Evolutionary conservation across 2,113 vertebrate genomes (phyloP), one percentile per base, ranked within the genome.

Genomic region (Xenus cinereus): DNA sequence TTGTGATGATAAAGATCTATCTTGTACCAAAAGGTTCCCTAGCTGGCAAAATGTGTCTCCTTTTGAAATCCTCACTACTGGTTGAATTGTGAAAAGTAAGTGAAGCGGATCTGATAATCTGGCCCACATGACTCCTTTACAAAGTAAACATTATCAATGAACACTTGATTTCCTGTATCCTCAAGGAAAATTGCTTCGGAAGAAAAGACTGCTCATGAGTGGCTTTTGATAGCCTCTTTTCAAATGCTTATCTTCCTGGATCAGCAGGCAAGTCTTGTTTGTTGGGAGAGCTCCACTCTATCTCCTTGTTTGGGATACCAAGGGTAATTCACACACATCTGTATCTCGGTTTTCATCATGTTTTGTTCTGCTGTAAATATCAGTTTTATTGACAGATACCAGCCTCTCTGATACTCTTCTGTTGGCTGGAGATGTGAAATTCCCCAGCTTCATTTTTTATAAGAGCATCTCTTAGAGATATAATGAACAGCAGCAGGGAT

Each of bases 91-190:
- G 68, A 80, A 39, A 63, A 86, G 64, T 66, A 13, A 77, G 72
- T 48, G 88, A 91, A 83, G 54, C 2, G 8, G 68, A 77, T 88
- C 60, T 86, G 88, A 94, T 94, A 89, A 93, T 86, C 68, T 90
- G 92, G 78, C 90, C 63, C 67, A 51, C 75, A 74, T 5, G 12
- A 86, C 64, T 82, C 64, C 91, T 92, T 89, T 79, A 81, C 60
- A 95, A 84, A 92, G 88, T 75, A 86, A 93, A 92, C 69, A 67
- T 63, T 96, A 68, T 84, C 92, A 95, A 56, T 79, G 80, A 95
- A 73, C 83, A 50, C 83, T 96, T 94, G 83, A 89, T 93, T 96
- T 93, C 86, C 94, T 86, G 66, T 78, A 90, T 92, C 88, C 83
- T 94, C 78, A 68, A 94, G 90, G 62, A 96, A 92, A 89, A 96